A percentile compares a stretch with the other conserved stretches of the same genome.
These are phyloP conservation scores for Zalophus californianus DNA, from an alignment of 2,797 vertebrate genomes.

Conservation along the genomic window DNA sequence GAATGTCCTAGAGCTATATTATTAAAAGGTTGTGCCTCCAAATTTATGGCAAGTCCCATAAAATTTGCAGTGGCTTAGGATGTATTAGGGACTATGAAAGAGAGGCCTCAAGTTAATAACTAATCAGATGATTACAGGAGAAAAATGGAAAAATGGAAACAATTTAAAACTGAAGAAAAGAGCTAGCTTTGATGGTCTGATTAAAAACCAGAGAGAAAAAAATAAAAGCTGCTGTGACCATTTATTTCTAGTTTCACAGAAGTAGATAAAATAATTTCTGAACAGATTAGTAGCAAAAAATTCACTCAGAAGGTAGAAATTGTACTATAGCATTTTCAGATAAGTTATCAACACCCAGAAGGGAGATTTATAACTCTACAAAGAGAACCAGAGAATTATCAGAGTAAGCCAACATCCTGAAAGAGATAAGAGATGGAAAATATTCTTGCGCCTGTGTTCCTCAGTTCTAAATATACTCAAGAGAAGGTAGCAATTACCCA, in stretches of 20 bases:
- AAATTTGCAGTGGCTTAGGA: neutral
- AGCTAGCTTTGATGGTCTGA: neutral
- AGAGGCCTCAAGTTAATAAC: neutral
- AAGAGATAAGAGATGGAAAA: conserved; percentile 60
- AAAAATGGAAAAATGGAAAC: neutral
- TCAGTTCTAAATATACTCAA: neutral
- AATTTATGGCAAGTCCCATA: neutral
- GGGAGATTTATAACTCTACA: conserved; percentile 49
- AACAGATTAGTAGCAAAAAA: conserved; percentile 16
- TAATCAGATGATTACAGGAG: neutral
- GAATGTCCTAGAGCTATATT: neutral
- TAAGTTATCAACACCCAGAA: conserved; percentile 55
- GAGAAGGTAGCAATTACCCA: neutral
- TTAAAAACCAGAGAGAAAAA: neutral
- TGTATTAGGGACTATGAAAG: neutral
- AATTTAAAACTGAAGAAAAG: conserved; percentile 30
- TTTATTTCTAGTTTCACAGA: conserved; percentile 13
- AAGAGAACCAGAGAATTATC: conserved; percentile 52
- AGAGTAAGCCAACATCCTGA: conserved; percentile 27
- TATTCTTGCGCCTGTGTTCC: neutral
- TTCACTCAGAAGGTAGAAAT: conserved; percentile 19
- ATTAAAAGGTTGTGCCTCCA: neutral
- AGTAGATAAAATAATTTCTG: conserved; percentile 36
- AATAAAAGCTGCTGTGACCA: neutral
- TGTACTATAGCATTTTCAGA: conserved; percentile 24